A percentile compares a stretch with the other conserved stretches of the same genome.
phyloP scores from a whole-genome alignment of 2,113 vertebrate species.

The Axis porcinus region DNA sequence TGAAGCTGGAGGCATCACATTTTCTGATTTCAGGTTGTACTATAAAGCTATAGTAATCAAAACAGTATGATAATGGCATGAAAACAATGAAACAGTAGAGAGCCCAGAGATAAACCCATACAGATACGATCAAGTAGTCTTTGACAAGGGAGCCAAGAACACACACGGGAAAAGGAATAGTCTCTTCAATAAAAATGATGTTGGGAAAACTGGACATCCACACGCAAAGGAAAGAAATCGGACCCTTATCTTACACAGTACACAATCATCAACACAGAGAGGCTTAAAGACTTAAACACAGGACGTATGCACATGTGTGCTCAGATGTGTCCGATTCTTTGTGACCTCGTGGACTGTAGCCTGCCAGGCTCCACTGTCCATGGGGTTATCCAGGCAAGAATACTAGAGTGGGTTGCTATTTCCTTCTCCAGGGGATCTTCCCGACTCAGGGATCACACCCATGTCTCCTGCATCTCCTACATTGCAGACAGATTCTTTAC shows the following conservation, averaged over 20 bases:
- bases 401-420: background rate
- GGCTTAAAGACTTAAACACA: background rate
- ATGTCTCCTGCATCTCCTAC: background rate
- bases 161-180: no score
- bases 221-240: background rate
- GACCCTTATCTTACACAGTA: background rate
- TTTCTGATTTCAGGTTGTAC: background rate
- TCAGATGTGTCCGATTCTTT: background rate
- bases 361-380: background rate
- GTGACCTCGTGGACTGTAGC: background rate
- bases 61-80: background rate
- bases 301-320: fast-evolving
- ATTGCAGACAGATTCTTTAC: background rate
- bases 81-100: background rate
- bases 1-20: background rate
- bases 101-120: background rate
- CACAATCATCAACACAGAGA: background rate
- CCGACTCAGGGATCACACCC: background rate
- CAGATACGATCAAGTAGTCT: background rate
- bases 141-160: background rate
- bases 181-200: background rate
- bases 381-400: background rate
- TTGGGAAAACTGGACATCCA: no score
- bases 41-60: background rate
- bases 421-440: background rate